Conservation (phyloP, 2,113 vertebrate genomes). For the Oryzias javanicus region DNA sequence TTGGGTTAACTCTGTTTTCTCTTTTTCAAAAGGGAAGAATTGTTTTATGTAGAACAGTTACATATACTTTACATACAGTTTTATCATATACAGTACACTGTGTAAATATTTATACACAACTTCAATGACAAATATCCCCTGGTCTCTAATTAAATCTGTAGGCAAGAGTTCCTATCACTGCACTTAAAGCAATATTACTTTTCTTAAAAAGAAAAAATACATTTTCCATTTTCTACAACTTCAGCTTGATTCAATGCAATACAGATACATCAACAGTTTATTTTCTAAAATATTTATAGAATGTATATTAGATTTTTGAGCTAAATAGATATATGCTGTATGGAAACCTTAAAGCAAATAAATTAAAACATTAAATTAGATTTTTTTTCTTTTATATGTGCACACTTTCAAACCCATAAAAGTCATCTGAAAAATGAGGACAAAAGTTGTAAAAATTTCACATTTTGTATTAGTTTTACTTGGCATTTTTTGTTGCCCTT, state of each 20-base stretch:
- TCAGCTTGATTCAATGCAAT: conserved; percentile 41
- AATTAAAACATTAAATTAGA: conserved; percentile 11
- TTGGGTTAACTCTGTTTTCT: conserved; percentile 26
- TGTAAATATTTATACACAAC: conserved; percentile 62
- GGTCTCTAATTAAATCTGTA: conserved; percentile 40
- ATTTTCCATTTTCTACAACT: conserved; percentile 44
- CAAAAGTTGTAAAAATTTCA: neutral
- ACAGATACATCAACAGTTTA: conserved; percentile 41
- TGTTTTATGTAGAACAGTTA: conserved; percentile 63
- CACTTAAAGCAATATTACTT: conserved; percentile 47
- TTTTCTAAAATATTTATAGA: conserved; percentile 29
- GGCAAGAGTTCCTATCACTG: conserved; percentile 43
- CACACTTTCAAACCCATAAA: conserved; percentile 34
- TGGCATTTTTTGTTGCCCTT: conserved; percentile 18
- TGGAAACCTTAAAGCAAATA: conserved; percentile 36
- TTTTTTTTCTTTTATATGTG: conserved; percentile 21
- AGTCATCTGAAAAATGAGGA: conserved; percentile 1
- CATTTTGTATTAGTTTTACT: conserved; percentile 28
- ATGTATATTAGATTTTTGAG: conserved; percentile 32
- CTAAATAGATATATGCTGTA: conserved; percentile 28
- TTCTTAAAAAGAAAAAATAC: conserved; percentile 21
- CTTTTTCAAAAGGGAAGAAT: conserved; percentile 29
- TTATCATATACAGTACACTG: conserved; percentile 57
- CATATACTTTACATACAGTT: conserved; percentile 63
- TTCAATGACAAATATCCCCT: conserved; percentile 68